Base-by-base conservation (phyloP, 2,888 invertebrate genomes). In the Cheilosia scutellata region DNA sequence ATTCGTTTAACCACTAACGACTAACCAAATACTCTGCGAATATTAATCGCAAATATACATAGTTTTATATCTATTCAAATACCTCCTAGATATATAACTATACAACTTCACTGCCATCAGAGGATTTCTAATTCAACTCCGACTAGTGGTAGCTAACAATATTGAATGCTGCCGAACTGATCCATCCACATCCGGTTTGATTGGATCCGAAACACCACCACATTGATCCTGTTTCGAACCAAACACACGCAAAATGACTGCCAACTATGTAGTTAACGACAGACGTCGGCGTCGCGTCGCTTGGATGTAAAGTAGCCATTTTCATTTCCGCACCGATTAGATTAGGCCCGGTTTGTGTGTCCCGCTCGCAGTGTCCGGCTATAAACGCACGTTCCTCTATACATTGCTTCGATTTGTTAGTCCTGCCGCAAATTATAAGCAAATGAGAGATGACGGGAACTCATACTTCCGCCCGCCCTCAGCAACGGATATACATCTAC, bases 311-410 rank as follows among this genome's bases (percentile, higher is more conserved):
- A 62, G 75, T 75, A 75, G 65, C 70, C 65, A 70, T 80, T 79
- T 75, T 75, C 74, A 79, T 84, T 84, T 84, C 84, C 84, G 79
- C 58, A 51, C 63, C 31, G 75, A 79, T 79, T 84, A 84, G 84
- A 79, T 79, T 58, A 80, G 47, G 40, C 20, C 63, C 68, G 55
- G 58, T 77, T 65, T 49, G 65, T 44, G 68, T 65, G 65, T 74
- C 62, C 16, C n/a, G 42, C 60, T 74, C 49, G 13, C 11, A 62
- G 70, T 55, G 44, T 75, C 58, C 42, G 76, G 76, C 40, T 49
- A 9, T 60, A 60, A 31, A 44, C 11, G 68, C 51, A 60, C 11
- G 9, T 60, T 51, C 60, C 31, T 53, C 55, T 58, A 33, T 57
- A n/a, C 29, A 27, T 74, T n/a, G n/a, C n/a, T n/a, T n/a, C n/a